Evolutionary conservation across 2,888 invertebrate species (phyloP).

Genomic region (Epicampocera succincta): DNA sequence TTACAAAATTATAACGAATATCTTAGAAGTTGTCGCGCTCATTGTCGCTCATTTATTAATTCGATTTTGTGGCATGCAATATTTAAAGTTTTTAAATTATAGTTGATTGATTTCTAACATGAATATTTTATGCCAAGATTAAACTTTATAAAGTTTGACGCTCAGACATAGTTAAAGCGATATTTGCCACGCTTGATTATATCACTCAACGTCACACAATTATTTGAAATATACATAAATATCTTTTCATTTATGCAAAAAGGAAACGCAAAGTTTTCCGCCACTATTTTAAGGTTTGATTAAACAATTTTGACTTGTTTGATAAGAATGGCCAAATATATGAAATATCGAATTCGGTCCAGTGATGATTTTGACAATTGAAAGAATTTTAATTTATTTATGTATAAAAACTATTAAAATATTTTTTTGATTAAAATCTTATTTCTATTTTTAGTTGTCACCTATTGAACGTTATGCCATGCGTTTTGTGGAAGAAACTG

Average conservation of each 20-base stretch:
- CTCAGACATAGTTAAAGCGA: constrained; percentile 81
- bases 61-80: constrained; percentile 39
- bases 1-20: too few species aligned
- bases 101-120: constrained; percentile 27
- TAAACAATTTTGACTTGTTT: too few species aligned
- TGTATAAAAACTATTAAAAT: not conserved
- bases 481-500: constrained; percentile 93
- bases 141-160: constrained; percentile 69
- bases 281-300: too few species aligned
- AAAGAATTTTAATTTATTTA: not conserved
- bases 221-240: not conserved
- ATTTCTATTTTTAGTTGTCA: constrained; percentile 85
- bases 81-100: constrained; percentile 31
- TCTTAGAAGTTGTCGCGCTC: too few species aligned
- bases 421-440: not conserved
- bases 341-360: too few species aligned
- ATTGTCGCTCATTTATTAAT: too few species aligned
- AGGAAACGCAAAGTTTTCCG: too few species aligned
- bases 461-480: constrained; percentile 98
- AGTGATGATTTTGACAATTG: too few species aligned
- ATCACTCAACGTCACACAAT: constrained; percentile 76
- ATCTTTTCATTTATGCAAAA: too few species aligned
- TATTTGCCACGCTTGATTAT: constrained; percentile 77
- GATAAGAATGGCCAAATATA: too few species aligned
- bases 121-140: constrained; percentile 39